A percentile compares a stretch with the other conserved stretches of the same genome.
Evolutionary conservation across 2,888 invertebrate species (phyloP).

Genomic region (Drosophila mimica): DNA sequence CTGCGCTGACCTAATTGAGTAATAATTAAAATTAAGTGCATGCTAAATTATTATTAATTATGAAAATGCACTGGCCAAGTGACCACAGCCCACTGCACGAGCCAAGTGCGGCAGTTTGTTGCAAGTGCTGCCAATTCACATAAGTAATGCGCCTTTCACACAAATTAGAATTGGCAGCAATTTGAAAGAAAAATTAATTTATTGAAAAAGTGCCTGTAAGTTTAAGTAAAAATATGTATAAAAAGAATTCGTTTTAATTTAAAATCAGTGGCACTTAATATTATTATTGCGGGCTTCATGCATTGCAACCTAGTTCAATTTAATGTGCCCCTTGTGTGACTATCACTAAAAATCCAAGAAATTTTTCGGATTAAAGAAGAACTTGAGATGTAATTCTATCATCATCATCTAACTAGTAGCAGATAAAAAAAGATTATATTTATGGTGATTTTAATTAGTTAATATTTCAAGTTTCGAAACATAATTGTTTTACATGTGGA

Average conservation of each 20-base stretch:
- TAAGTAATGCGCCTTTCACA: constrained; percentile 11
- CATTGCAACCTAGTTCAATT: background rate
- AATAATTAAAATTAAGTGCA: constrained; percentile 78
- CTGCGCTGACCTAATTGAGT: constrained; percentile 75
- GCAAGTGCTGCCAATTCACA: constrained; percentile 45
- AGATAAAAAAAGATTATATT: background rate
- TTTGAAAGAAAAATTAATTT: background rate
- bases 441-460: background rate
- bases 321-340: background rate
- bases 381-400: no score
- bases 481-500: background rate
- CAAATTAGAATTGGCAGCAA: constrained; percentile 32
- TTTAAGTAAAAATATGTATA: background rate
- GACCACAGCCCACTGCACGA: constrained; percentile 15
- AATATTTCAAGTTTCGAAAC: background rate
- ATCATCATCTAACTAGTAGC: background rate
- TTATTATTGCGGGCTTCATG: background rate
- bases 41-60: constrained; percentile 78
- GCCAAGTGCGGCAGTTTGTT: constrained; percentile 34
- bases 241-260: background rate
- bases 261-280: background rate
- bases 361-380: background rate
- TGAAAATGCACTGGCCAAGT: constrained; percentile 45
- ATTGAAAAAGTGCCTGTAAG: background rate
- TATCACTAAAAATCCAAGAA: background rate